Conservation (phyloP, 2,888 invertebrate genomes). For the Leptinotarsa tumamoca region DNA sequence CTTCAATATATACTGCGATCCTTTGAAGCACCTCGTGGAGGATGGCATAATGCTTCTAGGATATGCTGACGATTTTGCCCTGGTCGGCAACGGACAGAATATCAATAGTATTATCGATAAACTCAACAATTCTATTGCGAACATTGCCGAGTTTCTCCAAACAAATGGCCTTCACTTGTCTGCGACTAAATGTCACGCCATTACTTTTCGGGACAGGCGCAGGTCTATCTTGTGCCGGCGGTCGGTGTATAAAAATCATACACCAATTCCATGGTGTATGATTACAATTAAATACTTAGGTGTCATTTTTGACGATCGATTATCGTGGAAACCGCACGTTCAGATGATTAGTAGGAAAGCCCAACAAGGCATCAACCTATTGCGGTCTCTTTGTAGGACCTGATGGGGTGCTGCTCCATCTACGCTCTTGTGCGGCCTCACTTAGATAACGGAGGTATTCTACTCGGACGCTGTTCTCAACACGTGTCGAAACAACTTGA, state of each 20-base stretch:
- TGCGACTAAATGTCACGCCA: not conserved
- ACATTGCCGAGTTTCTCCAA: not conserved
- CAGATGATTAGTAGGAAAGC: conserved; percentile 1
- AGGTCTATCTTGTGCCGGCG: not conserved
- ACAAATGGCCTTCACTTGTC: not conserved
- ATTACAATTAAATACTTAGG: conserved; percentile 1
- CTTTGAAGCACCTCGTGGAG: not conserved
- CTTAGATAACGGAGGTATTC: conserved; percentile 2
- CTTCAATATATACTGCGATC: conserved; percentile 15
- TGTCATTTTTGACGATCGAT: not conserved
- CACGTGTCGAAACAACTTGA: not conserved
- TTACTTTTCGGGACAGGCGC: not conserved
- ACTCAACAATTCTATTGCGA: not conserved
- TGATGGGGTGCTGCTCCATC: conserved; percentile 12
- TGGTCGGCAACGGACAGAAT: not conserved
- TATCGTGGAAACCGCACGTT: conserved; percentile 18
- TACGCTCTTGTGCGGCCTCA: conserved; percentile 3
- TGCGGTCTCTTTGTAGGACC: conserved; percentile 4
- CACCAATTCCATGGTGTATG: conserved; percentile 2
- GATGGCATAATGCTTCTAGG: not conserved
- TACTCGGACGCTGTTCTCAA: conserved; percentile 8
- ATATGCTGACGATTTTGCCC: not conserved
- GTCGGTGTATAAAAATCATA: conserved; percentile 1
- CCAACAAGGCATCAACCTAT: conserved; percentile 11
- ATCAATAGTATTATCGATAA: not conserved